Percentiles rank a stretch among this genome's conserved stretches.
Evolutionary conservation across 1,140 invertebrate genomes (phyloP).

Genomic region (Pseudomyrmex cubaensis): DNA sequence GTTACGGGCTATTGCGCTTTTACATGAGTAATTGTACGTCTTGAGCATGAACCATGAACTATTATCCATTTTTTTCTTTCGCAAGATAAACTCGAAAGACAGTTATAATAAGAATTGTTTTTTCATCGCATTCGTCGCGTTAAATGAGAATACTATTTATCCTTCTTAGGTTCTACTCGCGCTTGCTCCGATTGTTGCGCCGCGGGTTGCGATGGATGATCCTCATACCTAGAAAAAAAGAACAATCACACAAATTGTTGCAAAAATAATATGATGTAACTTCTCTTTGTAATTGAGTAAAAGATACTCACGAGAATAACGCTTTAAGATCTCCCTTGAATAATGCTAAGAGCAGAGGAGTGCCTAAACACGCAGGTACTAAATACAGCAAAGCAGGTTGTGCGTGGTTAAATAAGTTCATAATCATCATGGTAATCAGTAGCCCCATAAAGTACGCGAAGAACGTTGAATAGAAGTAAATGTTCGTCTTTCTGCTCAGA

Average conservation of each 20-base stretch:
- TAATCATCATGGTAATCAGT: conserved; percentile 97
- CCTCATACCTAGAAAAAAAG: conserved; percentile 86
- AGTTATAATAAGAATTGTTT: conserved; percentile 30
- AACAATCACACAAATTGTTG: background rate
- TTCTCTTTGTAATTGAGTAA: background rate
- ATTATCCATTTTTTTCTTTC: conserved; percentile 17
- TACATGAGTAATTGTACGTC: conserved; percentile 58
- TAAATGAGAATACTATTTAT: conserved; percentile 78
- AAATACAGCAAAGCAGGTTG: conserved; percentile 99
- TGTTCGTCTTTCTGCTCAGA: conserved; percentile 93
- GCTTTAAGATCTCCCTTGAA: conserved; percentile 96
- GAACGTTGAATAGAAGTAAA: conserved; percentile 98
- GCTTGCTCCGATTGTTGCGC: conserved; percentile 77
- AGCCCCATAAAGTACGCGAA: conserved; percentile 97
- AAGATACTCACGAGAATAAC: conserved; percentile 93
- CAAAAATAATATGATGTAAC: background rate
- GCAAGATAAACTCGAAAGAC: conserved; percentile 44
- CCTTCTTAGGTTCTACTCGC: conserved; percentile 80
- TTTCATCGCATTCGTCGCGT: background rate
- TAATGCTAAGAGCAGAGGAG: conserved; percentile 94
- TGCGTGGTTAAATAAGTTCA: conserved; percentile 99
- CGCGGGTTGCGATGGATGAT: conserved; percentile 85
- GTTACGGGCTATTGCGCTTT: conserved; percentile 33
- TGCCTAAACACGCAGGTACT: conserved; percentile 97
- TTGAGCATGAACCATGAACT: conserved; percentile 64